Evolutionary conservation across 1,140 invertebrate genomes (phyloP).

Genomic region (Trissolcus basalis): DNA sequence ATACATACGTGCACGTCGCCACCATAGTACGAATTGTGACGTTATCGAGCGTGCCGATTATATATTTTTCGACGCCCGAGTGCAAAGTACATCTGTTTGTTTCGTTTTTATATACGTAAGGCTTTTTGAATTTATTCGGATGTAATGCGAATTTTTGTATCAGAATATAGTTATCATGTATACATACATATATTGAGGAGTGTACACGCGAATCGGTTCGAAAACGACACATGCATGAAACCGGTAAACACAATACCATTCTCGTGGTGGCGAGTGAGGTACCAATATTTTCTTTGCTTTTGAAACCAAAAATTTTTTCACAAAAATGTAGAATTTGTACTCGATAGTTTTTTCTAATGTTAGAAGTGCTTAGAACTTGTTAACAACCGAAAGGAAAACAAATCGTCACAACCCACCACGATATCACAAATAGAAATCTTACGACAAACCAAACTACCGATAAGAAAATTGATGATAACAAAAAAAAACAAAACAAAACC

Average conservation of each 20-base stretch:
- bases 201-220: constrained; percentile 36
- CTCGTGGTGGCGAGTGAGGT: too few relatives aligned
- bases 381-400: too few relatives aligned
- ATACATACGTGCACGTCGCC: constrained; percentile 40
- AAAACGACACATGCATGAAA: constrained; percentile 30
- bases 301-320: too few relatives aligned
- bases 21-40: constrained; percentile 56
- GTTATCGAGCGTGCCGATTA: constrained; percentile 59
- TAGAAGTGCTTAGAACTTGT: too few relatives aligned
- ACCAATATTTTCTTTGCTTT: too few relatives aligned
- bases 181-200: constrained; percentile 36
- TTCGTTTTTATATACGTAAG: constrained; percentile 49
- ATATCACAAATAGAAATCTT: too few relatives aligned
- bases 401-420: too few relatives aligned
- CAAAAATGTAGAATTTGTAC: too few relatives aligned
- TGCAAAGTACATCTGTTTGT: constrained; percentile 49
- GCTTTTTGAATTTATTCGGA: constrained; percentile 52
- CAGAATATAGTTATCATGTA: constrained; percentile 43
- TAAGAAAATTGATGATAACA: background rate
- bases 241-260: background rate
- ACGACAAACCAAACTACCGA: too few relatives aligned
- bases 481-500: too few relatives aligned
- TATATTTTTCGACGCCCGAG: constrained; percentile 60
- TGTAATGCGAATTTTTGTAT: constrained; percentile 38
- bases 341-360: too few relatives aligned